Percentiles rank a stretch among this genome's conserved stretches.
These are phyloP conservation scores for Thomomys bottae DNA, from an alignment of 2,113 vertebrate species.

Conservation along the genomic window DNA sequence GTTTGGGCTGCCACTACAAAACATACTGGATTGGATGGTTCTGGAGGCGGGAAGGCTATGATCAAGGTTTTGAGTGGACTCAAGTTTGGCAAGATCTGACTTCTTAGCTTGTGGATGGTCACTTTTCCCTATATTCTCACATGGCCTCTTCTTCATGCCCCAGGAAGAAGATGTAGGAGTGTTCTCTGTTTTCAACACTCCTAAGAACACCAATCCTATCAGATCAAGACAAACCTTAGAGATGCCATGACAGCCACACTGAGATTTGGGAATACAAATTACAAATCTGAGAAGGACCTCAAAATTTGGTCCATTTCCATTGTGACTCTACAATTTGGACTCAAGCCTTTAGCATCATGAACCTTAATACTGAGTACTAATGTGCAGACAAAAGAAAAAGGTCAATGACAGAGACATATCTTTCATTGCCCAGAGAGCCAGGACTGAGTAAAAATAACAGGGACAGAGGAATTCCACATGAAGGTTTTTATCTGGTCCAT, in stretches of 20 bases:
- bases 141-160: background rate
- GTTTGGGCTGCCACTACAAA: background rate
- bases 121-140: background rate
- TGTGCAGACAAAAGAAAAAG: conserved; percentile 5
- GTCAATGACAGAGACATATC: background rate
- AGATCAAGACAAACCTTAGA: background rate
- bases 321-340: background rate
- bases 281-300: background rate
- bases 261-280: background rate
- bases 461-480: background rate
- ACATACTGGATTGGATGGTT: background rate
- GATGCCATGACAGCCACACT: background rate
- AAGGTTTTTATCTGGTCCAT: background rate
- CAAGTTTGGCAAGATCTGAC: background rate
- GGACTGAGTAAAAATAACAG: background rate
- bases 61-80: background rate
- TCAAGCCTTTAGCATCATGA: background rate
- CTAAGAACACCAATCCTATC: background rate
- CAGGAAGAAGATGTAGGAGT: no score
- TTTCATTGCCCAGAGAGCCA: background rate
- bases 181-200: background rate
- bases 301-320: background rate
- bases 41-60: background rate
- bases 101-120: background rate
- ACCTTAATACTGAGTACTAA: background rate